These are phyloP conservation scores for Staurois parvus DNA, from an alignment of 2,797 vertebrate genomes.

Conservation along the genomic window DNA sequence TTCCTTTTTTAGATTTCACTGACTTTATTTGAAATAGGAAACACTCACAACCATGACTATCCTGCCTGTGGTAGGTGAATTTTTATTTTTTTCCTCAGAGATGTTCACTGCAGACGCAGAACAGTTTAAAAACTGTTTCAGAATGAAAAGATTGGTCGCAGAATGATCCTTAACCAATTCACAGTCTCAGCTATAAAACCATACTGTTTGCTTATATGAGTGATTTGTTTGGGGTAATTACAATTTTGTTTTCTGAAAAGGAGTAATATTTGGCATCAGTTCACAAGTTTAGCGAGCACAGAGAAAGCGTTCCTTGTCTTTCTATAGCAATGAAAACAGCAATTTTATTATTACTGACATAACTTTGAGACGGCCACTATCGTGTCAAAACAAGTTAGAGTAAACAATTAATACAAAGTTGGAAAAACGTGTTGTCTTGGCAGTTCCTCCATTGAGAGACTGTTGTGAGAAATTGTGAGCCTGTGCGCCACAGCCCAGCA, in stretches of 20 bases:
- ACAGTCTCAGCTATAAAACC: not conserved
- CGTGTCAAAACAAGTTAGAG: conserved; percentile 50
- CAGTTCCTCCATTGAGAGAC: conserved; percentile 9
- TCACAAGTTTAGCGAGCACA: conserved; percentile 41
- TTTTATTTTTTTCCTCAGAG: not conserved
- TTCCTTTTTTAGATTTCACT: too few relatives aligned
- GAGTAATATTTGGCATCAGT: conserved; percentile 47
- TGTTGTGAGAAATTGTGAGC: conserved; percentile 36
- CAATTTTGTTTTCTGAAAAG: conserved; percentile 18
- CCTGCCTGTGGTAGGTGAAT: not conserved
- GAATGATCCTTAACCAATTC: not conserved
- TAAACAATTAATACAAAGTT: conserved; percentile 53
- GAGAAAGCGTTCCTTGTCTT: conserved; percentile 49
- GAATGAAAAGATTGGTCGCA: not conserved
- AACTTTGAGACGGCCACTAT: conserved; percentile 27
- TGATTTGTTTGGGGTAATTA: conserved; percentile 44
- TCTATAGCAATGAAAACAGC: conserved; percentile 51
- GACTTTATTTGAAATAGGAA: too few relatives aligned
- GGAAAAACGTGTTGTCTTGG: conserved; percentile 25
- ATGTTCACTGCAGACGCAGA: not conserved
- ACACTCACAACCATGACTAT: too few relatives aligned
- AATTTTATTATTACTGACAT: conserved; percentile 51
- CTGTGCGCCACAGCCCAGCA: not conserved
- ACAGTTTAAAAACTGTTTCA: not conserved
- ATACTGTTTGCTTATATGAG: conserved; percentile 19